Conservation (phyloP, 2,797 vertebrate species). For the Cyprinella venusta region DNA sequence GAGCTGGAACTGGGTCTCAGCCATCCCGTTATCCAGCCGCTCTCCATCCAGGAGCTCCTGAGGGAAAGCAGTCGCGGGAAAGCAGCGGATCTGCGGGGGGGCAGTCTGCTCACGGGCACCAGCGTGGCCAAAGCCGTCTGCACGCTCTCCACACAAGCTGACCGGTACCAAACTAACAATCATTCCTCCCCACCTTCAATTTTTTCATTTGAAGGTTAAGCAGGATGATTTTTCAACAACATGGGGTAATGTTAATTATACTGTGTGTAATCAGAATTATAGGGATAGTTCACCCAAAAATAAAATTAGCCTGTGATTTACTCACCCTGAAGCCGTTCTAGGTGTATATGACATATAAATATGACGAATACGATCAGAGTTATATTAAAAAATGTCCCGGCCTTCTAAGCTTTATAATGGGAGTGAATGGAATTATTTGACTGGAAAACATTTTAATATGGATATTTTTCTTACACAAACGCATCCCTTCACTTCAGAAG, state of each 20-base stretch:
- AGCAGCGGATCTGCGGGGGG: constrained; percentile 83
- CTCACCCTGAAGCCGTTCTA: too few relatives aligned
- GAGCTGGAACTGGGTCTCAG: constrained; percentile 81
- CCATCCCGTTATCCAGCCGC: constrained; percentile 85
- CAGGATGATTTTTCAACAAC: background rate
- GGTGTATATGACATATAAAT: too few relatives aligned
- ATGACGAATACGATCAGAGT: too few relatives aligned
- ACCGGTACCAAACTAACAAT: constrained; percentile 77
- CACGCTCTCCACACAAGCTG: constrained; percentile 89
- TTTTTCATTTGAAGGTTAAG: background rate
- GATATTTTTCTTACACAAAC: too few relatives aligned
- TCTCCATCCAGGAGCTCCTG: constrained; percentile 92
- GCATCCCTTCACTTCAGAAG: too few relatives aligned
- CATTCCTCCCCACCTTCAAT: constrained; percentile 23
- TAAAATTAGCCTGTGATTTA: too few relatives aligned
- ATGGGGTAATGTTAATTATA: background rate
- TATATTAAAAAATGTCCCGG: too few relatives aligned
- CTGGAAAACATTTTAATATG: too few relatives aligned
- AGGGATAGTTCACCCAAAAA: too few relatives aligned
- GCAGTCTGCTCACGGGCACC: constrained; percentile 85
- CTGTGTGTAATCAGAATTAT: background rate
- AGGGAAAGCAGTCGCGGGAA: constrained; percentile 81
- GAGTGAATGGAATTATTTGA: too few relatives aligned
- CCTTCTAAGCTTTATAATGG: too few relatives aligned
- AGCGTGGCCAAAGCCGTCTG: constrained; percentile 89